Conservation (phyloP, 2,113 vertebrate species). For the Pterocles orientalis region DNA sequence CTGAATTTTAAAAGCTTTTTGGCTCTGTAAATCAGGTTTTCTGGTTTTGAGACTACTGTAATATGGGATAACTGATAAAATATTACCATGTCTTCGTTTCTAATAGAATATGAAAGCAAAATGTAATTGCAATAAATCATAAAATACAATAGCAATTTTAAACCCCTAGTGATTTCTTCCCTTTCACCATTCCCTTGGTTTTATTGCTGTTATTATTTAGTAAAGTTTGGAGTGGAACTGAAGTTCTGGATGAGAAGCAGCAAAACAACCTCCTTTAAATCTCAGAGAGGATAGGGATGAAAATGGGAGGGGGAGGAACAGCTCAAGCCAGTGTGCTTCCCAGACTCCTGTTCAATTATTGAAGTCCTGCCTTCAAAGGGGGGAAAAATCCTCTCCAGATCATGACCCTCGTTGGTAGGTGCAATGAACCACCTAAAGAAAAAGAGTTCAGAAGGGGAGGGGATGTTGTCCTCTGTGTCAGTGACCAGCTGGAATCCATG, state of each 20-base stretch:
- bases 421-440: not conserved
- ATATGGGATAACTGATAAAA: constrained; percentile 32
- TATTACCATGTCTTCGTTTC: not conserved
- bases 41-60: not conserved
- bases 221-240: not conserved
- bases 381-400: not conserved
- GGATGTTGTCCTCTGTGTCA: too few species aligned
- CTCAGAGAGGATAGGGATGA: not conserved
- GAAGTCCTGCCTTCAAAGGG: not conserved
- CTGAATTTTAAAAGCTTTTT: constrained; percentile 52
- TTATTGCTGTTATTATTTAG: not conserved
- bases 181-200: not conserved
- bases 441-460: not conserved
- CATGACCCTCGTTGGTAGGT: not conserved
- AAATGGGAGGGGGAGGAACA: not conserved
- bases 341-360: not conserved
- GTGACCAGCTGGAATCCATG: too few species aligned
- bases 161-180: not conserved
- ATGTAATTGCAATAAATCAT: not conserved
- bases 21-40: constrained; percentile 26
- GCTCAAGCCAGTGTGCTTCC: not conserved
- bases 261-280: not conserved
- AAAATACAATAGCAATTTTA: constrained; percentile 18
- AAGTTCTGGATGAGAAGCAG: not conserved
- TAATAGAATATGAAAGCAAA: constrained; percentile 34